These are phyloP conservation scores for Mellilla xanthometata DNA, from an alignment of 2,888 invertebrate species.

Conservation along the genomic window DNA sequence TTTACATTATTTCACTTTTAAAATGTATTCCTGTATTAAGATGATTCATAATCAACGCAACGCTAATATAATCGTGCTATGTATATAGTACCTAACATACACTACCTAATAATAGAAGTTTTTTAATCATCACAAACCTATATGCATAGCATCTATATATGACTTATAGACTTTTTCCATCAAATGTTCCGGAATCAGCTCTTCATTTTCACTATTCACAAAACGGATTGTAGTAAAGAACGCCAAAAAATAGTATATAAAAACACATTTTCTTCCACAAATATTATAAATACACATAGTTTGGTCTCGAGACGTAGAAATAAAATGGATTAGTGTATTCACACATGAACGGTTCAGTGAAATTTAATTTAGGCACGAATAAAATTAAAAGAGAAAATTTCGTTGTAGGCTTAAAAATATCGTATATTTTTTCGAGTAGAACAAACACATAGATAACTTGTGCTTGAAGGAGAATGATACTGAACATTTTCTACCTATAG, in stretches of 20 bases:
- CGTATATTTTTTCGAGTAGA: too few species aligned
- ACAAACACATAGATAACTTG: too few species aligned
- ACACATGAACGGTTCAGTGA: conserved; percentile 47
- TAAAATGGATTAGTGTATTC: conserved; percentile 29
- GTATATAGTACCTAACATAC: too few species aligned
- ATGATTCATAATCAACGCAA: too few species aligned
- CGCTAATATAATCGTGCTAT: too few species aligned
- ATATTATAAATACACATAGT: conserved; percentile 17
- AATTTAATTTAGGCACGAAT: conserved; percentile 47
- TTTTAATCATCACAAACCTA: conserved; percentile 35
- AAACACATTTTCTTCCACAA: background rate
- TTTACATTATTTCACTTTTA: too few species aligned
- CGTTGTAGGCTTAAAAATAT: too few species aligned
- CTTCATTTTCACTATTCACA: conserved; percentile 18
- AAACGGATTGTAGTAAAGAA: conserved; percentile 8
- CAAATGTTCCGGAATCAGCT: conserved; percentile 27
- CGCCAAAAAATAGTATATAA: conserved; percentile 9
- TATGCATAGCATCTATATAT: conserved; percentile 44
- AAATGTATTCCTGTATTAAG: too few species aligned
- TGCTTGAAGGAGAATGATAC: too few species aligned
- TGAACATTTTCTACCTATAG: too few species aligned
- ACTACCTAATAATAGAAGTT: too few species aligned
- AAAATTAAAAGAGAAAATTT: too few species aligned
- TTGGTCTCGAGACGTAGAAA: conserved; percentile 16
- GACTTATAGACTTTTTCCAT: conserved; percentile 40